Base-by-base conservation (phyloP, 1,140 invertebrate species). In the Drosophila mojavensis region DNA sequence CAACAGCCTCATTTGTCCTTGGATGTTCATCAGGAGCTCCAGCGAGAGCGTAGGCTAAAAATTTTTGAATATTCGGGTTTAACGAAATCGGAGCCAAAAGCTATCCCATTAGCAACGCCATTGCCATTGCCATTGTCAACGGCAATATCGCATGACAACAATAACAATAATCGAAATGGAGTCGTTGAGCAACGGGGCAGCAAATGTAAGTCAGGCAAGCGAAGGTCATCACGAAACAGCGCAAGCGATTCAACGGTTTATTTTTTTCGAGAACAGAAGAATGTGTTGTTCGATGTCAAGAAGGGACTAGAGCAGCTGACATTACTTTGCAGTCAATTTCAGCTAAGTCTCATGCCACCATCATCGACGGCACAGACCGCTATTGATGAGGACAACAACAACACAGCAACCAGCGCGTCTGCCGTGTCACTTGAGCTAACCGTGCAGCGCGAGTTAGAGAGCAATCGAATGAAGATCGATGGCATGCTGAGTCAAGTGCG, bases 251-350 rank as follows among this genome's bases (percentile, higher is more conserved):
- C 43, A 9, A 81, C 61, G 4, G 63, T 45, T n/a, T 30, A 76
- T 20, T 72, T 90, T 33, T 84, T 89, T 30, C 72, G 47, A 1
- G 81, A 84, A 28, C 71, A 89, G 5, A 90, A 90, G 41, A 90
- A 75, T 1, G 24, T 78, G 4, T 54, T 89, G 6, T 41, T 36
- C 6, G 75, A 84, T 20, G 69, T 89, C 0, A 81, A 75, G 30
- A 84, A 53, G 20, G 64, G 78, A 3, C 48, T 89, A 2, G 84
- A 90, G 20, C 53, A 80, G 47, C 72, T 89, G 0, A 65, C 68
- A 4, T 5, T 56, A 13, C 68, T 89, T 24, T 84, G 75, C 4
- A 64, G 39, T n/a, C 64, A 79, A 43, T 89, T 89, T 56, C 74
- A 64, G n/a, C 59, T 67, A 10, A 79, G 60, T 30, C 26, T 88